Percentiles rank a stretch among this genome's conserved stretches.
phyloP scores from a whole-genome alignment of 2,797 vertebrate species.

The Micromesistius poutassou region DNA sequence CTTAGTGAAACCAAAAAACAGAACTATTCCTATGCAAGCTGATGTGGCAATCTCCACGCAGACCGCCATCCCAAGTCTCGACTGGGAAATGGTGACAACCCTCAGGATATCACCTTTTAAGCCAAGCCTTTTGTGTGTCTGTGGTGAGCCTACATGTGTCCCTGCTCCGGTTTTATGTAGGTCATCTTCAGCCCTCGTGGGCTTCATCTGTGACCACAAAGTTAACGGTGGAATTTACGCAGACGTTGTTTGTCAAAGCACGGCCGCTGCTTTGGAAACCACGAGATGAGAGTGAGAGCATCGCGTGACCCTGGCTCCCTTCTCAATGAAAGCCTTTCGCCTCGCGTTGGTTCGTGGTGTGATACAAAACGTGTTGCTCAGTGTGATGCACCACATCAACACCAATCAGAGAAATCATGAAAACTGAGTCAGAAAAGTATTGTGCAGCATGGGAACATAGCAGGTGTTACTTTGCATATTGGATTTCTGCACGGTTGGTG shows the following conservation, averaged over 20 bases:
- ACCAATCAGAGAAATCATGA: background rate
- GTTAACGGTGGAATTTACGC: background rate
- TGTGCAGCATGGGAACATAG: background rate
- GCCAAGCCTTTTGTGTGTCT: background rate
- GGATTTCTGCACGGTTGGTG: background rate
- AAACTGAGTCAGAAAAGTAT: background rate
- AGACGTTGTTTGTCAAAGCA: background rate
- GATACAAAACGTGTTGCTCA: background rate
- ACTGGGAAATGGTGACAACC: background rate
- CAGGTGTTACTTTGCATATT: background rate
- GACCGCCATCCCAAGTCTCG: background rate
- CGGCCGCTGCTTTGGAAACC: background rate
- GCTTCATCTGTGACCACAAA: background rate
- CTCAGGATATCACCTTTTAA: background rate
- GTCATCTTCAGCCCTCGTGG: background rate
- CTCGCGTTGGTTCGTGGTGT: background rate
- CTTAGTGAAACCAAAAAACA: background rate
- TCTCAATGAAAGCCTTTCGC: background rate
- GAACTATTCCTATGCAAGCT: background rate
- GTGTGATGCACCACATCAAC: background rate
- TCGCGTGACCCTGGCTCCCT: background rate
- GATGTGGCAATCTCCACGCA: background rate
- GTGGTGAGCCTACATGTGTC: background rate
- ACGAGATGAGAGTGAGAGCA: background rate
- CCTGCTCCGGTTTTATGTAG: background rate